These are phyloP conservation scores for Cephus rjabovi DNA, from an alignment of 2,888 invertebrate species.

Conservation along the genomic window DNA sequence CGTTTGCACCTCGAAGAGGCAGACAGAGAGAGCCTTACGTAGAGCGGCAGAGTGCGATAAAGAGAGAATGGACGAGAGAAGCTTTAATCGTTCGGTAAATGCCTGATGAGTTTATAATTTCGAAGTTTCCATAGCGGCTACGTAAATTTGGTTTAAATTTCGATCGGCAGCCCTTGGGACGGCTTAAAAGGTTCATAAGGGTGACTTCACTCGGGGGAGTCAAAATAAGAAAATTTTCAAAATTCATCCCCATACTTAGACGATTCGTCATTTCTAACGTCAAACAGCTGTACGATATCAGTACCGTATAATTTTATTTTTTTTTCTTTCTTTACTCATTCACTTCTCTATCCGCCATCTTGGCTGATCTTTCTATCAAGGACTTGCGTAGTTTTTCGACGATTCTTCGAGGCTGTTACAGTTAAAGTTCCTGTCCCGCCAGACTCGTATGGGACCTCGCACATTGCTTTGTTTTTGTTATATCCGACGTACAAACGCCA, in stretches of 20 bases:
- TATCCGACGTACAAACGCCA: too few relatives aligned
- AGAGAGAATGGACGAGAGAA: background rate
- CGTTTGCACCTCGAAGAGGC: background rate
- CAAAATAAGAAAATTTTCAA: background rate
- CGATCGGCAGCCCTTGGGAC: constrained; percentile 2
- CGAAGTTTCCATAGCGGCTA: constrained; percentile 37
- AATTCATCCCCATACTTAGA: background rate
- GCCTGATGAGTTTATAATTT: constrained; percentile 56
- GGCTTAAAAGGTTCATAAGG: background rate
- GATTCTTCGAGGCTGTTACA: background rate
- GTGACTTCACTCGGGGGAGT: background rate
- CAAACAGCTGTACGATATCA: too few relatives aligned
- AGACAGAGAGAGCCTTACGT: background rate
- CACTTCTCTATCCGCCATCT: constrained; percentile 9
- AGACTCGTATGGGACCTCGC: background rate
- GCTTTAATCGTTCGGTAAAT: constrained; percentile 55
- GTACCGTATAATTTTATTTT: too few relatives aligned
- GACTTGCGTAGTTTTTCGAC: background rate
- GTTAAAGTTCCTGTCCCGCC: background rate
- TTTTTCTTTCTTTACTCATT: constrained; percentile 20
- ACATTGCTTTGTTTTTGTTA: background rate
- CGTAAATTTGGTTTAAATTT: constrained; percentile 17
- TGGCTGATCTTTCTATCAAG: too few relatives aligned
- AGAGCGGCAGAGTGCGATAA: too few relatives aligned
- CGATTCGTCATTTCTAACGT: background rate